Evolutionary conservation across 2,888 invertebrate species (phyloP).

Genomic region (Caenorhabditis afra): DNA sequence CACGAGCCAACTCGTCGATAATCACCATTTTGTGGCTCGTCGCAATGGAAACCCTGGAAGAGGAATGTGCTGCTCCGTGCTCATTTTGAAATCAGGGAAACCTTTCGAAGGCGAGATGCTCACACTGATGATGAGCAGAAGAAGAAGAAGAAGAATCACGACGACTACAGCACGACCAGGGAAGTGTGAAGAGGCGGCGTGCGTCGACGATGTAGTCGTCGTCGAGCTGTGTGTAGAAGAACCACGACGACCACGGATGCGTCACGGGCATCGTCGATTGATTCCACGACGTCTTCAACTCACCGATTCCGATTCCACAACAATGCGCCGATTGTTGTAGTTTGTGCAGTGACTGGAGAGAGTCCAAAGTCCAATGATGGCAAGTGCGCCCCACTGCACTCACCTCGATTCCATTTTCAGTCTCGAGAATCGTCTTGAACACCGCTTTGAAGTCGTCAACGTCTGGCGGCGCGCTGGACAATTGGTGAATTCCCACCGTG

Average conservation of each 20-base stretch:
- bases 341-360: constrained; percentile 41
- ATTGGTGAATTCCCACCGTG: too few relatives aligned
- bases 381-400: not conserved
- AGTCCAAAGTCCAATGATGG: not conserved
- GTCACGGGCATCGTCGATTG: constrained; percentile 10
- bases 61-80: not conserved
- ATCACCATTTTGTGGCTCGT: constrained; percentile 21
- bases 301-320: constrained; percentile 27
- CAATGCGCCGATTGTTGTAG: constrained; percentile 28
- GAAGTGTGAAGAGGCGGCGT: constrained; percentile 38
- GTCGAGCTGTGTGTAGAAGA: constrained; percentile 20
- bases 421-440: constrained; percentile 10
- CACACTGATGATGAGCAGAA: constrained; percentile 12
- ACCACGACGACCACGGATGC: constrained; percentile 46
- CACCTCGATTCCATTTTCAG: constrained; percentile 17
- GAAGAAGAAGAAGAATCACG: too few relatives aligned
- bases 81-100: constrained; percentile 10
- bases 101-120: constrained; percentile 52
- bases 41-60: constrained; percentile 38
- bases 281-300: constrained; percentile 10
- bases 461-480: not conserved
- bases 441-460: not conserved
- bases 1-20: constrained; percentile 26
- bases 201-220: constrained; percentile 36
- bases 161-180: constrained; percentile 51